phyloP scores from a whole-genome alignment of 2,888 invertebrate genomes.

The Orthonychiurus folsomi region DNA sequence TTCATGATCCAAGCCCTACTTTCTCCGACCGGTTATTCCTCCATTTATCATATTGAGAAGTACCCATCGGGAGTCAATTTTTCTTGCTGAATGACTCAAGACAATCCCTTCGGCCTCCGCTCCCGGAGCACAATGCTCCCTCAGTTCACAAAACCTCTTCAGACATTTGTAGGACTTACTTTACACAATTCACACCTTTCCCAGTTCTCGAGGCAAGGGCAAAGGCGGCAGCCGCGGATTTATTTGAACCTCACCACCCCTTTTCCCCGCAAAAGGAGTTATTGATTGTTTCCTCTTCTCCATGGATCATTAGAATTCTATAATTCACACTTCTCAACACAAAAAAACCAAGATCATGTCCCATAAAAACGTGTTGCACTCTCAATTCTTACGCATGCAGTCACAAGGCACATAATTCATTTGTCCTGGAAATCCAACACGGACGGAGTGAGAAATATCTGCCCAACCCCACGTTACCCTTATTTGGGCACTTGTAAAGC shows the following conservation, averaged over 20 bases:
- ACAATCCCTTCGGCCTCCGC: slow-evolving; percentile 1
- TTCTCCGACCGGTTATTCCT: neutral
- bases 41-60: slow-evolving; percentile 1
- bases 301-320: neutral
- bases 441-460: too few relatives aligned
- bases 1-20: neutral
- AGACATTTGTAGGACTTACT: too few relatives aligned
- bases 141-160: too few relatives aligned
- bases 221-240: too few relatives aligned
- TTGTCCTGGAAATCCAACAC: slow-evolving; percentile 1
- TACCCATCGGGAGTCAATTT: neutral
- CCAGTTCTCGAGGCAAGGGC: too few relatives aligned
- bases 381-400: neutral
- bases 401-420: neutral
- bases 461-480: too few relatives aligned
- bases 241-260: too few relatives aligned
- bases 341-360: too few relatives aligned
- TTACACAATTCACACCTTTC: neutral
- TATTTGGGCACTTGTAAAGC: too few relatives aligned
- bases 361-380: neutral
- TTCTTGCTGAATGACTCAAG: neutral
- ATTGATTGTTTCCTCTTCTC: neutral
- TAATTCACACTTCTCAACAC: neutral
- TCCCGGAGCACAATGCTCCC: too few relatives aligned
- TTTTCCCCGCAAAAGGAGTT: neutral